A percentile compares a stretch with the other conserved stretches of the same genome.
These are phyloP conservation scores for Scarus forsteni DNA, from an alignment of 2,797 vertebrate species.

Conservation along the genomic window DNA sequence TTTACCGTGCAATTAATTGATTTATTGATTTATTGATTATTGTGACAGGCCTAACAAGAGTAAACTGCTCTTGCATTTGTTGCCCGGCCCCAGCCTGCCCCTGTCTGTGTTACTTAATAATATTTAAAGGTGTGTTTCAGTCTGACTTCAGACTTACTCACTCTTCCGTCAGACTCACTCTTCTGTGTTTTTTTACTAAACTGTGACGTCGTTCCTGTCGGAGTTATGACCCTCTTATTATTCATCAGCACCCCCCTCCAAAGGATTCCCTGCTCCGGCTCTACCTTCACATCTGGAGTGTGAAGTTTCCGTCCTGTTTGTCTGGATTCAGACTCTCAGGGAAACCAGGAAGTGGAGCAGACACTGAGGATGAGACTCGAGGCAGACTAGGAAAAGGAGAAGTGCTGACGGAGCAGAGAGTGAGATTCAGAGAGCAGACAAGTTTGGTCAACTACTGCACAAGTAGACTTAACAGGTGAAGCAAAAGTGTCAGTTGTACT, in stretches of 20 bases:
- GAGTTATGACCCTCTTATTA: slow-evolving; percentile 40
- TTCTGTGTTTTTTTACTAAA: background rate
- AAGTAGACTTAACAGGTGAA: too few relatives aligned
- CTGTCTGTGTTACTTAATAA: slow-evolving; percentile 34
- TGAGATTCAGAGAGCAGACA: slow-evolving; percentile 34
- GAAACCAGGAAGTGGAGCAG: slow-evolving; percentile 70
- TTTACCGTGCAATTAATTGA: too few relatives aligned
- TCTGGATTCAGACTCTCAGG: slow-evolving; percentile 45
- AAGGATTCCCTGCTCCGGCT: slow-evolving; percentile 61
- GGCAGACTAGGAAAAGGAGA: slow-evolving; percentile 52
- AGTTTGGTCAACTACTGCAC: background rate
- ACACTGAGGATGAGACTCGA: slow-evolving; percentile 63
- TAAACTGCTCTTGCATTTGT: too few relatives aligned
- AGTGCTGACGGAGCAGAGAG: slow-evolving; percentile 37
- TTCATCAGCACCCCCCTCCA: background rate
- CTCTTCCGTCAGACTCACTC: slow-evolving; percentile 8
- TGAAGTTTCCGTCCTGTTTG: slow-evolving; percentile 45
- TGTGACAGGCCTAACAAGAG: too few relatives aligned
- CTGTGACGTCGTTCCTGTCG: slow-evolving; percentile 15
- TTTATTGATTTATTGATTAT: too few relatives aligned
- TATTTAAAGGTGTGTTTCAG: slow-evolving; percentile 4
- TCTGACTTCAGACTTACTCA: slow-evolving; percentile 60
- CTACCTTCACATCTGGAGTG: slow-evolving; percentile 21
- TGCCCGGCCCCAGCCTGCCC: background rate
- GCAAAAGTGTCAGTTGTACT: too few relatives aligned